phyloP scores from a whole-genome alignment of 2,888 invertebrate genomes.

The Dicranocentrus wangi region DNA sequence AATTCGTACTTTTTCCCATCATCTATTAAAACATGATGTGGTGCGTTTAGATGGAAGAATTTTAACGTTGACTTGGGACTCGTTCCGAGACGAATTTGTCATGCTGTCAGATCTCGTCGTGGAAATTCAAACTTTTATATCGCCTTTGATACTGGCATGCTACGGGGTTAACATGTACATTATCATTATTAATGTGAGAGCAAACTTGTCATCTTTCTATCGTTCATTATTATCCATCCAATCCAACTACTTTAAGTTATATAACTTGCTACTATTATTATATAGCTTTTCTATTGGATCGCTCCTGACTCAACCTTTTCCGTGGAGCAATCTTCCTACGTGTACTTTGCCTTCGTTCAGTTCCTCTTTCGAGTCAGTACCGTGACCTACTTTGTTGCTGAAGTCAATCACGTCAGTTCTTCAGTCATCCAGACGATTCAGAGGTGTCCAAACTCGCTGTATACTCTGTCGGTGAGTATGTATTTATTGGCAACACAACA shows the following conservation, averaged over 20 bases:
- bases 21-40: no score
- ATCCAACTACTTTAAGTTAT: neutral
- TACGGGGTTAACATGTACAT: conserved; percentile 18
- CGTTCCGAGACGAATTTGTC: conserved; percentile 6
- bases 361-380: conserved; percentile 14
- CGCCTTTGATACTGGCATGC: conserved; percentile 10
- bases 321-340: neutral
- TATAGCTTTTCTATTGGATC: conserved; percentile 1
- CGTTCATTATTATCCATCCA: no score
- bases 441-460: conserved; percentile 11
- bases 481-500: no score
- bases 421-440: neutral
- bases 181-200: neutral
- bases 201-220: no score
- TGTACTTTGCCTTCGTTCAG: conserved; percentile 29
- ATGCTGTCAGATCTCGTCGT: neutral
- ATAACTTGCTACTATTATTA: neutral
- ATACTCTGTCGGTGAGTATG: conserved; percentile 4
- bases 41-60: neutral
- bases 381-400: conserved; percentile 40
- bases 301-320: neutral
- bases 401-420: conserved; percentile 37
- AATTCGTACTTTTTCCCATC: neutral
- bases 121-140: neutral
- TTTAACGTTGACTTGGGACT: neutral